Percentiles rank a stretch among this genome's conserved stretches.
phyloP scores from a whole-genome alignment of 2,797 vertebrate genomes.

The Falco peregrinus region DNA sequence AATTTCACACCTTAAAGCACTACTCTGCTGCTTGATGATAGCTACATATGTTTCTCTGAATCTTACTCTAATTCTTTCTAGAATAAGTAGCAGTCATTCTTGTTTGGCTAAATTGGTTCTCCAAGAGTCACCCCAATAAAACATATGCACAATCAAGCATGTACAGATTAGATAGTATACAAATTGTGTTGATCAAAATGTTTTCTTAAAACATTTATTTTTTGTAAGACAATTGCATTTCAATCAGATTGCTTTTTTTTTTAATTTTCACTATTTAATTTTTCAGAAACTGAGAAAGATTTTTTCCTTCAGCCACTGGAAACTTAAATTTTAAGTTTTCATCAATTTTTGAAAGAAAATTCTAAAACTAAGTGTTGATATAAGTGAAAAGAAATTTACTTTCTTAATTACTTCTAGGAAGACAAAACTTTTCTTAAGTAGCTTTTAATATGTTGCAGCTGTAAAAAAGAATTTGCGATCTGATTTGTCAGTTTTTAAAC shows the following conservation, averaged over 20 bases:
- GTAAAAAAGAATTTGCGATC: neutral
- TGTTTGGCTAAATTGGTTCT: neutral
- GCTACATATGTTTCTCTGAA: neutral
- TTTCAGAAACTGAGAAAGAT: neutral
- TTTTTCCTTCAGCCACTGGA: neutral
- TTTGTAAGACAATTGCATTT: neutral
- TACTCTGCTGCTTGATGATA: neutral
- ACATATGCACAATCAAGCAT: neutral
- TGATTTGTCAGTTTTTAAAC: neutral
- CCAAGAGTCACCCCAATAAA: constrained; percentile 15
- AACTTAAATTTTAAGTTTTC: neutral
- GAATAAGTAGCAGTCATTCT: neutral
- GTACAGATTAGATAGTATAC: neutral
- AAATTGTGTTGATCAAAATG: neutral
- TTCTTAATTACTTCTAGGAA: neutral
- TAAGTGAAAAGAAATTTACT: neutral
- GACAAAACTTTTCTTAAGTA: neutral
- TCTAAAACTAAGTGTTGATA: neutral
- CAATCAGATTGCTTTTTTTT: neutral
- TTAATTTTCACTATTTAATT: neutral
- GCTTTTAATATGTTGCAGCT: neutral
- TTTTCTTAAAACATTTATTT: neutral
- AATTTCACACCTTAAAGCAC: constrained; percentile 14
- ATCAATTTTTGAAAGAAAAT: neutral
- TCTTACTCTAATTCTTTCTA: neutral